Evolutionary conservation across 2,888 invertebrate species (phyloP), one percentile per base, ranked within the genome.

Genomic region (Amiota communis): DNA sequence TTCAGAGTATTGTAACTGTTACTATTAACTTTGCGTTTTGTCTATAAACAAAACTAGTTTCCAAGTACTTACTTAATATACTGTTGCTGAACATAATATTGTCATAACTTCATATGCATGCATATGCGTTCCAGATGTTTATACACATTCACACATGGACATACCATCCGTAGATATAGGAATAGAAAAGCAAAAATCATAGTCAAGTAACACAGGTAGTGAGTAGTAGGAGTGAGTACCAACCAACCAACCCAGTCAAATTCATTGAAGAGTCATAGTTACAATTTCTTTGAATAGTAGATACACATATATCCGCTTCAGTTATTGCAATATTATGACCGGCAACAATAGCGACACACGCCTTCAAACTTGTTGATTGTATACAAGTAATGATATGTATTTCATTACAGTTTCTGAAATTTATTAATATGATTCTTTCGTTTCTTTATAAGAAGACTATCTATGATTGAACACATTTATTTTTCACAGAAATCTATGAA

Each of bases 71-170:
- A 67, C 67, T 23, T 23, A n/a, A n/a, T n/a, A n/a, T 36, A 36
- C 36, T 36, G 36, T 4, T 36, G 36, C 36, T 36, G 36, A 83
- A 83, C 83, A 83, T 81, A 82, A 83, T 82, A 83, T 83, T 83
- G 83, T 82, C 83, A 83, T 83, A 83, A 83, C 82, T 76, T 57
- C 15, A 47, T 56, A n/a, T 11, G 71, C 77, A 75, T 82, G 76
- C 83, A 83, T 81, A 81, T 83, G 84, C 81, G 67, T 73, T 84
- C 82, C 83, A 83, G 83, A 83, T 83, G 83, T 84, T 83, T 72
- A 74, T 75, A 51, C 49, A 79, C 81, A 82, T 71, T 8, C 61
- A 51, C 63, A 81, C 76, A 67, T n/a, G n/a, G n/a, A n/a, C 49
- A 23, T 3, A 69, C 53, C 72, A 46, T 76, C n/a, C 23, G 6